Percentiles rank a stretch among this genome's conserved stretches.
phyloP scores from a whole-genome alignment of 2,797 vertebrate genomes.

The Pogonophryne albipinna region DNA sequence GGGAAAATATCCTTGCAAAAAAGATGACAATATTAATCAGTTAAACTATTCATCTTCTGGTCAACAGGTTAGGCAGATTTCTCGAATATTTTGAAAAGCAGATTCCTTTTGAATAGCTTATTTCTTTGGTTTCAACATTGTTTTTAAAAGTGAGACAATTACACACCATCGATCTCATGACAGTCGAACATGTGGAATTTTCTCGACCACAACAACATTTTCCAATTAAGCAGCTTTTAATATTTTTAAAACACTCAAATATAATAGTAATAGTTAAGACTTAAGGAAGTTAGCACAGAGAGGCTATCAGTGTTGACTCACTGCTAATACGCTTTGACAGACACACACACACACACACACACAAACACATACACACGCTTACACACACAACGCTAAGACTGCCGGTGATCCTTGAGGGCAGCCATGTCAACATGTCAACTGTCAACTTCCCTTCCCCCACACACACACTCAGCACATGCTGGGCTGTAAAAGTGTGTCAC shows the following conservation, averaged over 20 bases:
- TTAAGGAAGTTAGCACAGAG: slow-evolving; percentile 3
- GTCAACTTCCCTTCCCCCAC: slow-evolving; percentile 24
- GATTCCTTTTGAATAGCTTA: no score
- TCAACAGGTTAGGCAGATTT: not conserved
- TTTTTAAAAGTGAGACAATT: no score
- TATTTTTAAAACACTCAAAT: not conserved
- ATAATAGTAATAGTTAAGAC: not conserved
- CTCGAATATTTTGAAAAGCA: no score
- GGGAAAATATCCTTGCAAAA: no score
- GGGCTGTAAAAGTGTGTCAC: slow-evolving; percentile 66
- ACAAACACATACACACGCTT: slow-evolving; percentile 1
- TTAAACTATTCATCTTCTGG: not conserved
- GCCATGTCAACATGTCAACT: slow-evolving; percentile 63
- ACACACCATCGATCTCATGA: no score
- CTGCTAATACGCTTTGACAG: slow-evolving; percentile 43
- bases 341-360: not conserved
- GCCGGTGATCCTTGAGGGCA: slow-evolving; percentile 44
- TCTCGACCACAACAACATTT: not conserved
- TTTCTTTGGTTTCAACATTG: no score
- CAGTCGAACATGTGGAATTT: no score
- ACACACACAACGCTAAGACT: not conserved
- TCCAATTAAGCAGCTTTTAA: not conserved
- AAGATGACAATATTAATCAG: no score
- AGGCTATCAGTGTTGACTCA: slow-evolving; percentile 29
- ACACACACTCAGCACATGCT: slow-evolving; percentile 17